Conservation (phyloP, 2,797 vertebrate species). For the Ciconia nigra region DNA sequence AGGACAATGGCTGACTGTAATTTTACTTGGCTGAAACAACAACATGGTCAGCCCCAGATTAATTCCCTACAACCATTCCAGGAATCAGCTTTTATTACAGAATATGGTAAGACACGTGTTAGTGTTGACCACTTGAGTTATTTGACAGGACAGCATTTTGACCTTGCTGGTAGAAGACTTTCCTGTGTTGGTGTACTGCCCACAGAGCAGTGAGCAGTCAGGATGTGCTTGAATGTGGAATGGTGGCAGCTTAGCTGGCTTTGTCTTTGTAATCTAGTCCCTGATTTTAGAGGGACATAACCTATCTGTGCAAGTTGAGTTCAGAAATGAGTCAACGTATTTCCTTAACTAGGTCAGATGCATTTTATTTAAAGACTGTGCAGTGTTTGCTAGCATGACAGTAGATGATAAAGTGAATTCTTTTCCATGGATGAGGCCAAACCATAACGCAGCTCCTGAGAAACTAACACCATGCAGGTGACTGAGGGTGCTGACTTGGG, state of each 20-base stretch:
- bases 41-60: no score
- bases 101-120: no score
- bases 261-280: not conserved
- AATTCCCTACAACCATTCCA: not conserved
- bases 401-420: not conserved
- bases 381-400: not conserved
- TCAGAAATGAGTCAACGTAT: not conserved
- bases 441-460: not conserved
- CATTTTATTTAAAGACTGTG: not conserved
- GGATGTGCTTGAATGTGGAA: accelerated
- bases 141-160: not conserved
- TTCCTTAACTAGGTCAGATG: not conserved
- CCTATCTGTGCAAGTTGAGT: not conserved
- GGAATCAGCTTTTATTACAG: not conserved
- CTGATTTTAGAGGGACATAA: not conserved
- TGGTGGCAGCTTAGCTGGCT: not conserved
- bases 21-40: not conserved
- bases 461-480: no score
- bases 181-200: not conserved
- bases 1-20: not conserved
- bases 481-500: not conserved
- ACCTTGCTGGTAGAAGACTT: accelerated
- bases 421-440: not conserved
- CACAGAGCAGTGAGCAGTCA: not conserved
- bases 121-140: not conserved